Evolutionary conservation across 2,888 invertebrate genomes (phyloP).

Genomic region (Standfussiana lucernea): DNA sequence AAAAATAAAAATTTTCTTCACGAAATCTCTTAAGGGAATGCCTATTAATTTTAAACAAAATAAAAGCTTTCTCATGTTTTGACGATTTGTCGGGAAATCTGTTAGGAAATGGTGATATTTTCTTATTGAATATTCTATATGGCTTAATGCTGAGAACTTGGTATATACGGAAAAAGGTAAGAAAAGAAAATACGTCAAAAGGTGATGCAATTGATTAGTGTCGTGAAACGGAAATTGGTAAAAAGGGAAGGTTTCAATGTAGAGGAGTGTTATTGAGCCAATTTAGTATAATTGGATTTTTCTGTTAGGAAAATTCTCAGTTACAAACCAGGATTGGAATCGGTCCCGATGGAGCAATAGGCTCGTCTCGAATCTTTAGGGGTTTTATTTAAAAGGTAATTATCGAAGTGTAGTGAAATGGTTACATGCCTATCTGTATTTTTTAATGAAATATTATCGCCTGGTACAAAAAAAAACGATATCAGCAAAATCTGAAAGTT

Average conservation of each 20-base stretch:
- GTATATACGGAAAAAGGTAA: slow-evolving; percentile 2
- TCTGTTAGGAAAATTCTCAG: slow-evolving; percentile 36
- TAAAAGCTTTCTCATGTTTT: slow-evolving; percentile 65
- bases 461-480: not conserved
- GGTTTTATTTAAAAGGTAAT: slow-evolving; percentile 23
- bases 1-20: slow-evolving; percentile 11
- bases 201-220: slow-evolving; percentile 42
- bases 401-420: not conserved
- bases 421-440: not conserved
- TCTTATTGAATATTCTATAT: slow-evolving; percentile 60
- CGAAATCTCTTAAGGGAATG: slow-evolving; percentile 40
- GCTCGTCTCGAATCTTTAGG: not conserved
- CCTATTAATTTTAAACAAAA: slow-evolving; percentile 64
- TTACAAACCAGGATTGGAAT: slow-evolving; percentile 1
- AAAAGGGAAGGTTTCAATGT: slow-evolving; percentile 20
- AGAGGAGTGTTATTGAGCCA: slow-evolving; percentile 40
- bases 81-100: slow-evolving; percentile 51
- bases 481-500: no score
- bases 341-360: slow-evolving; percentile 4
- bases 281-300: slow-evolving; percentile 55
- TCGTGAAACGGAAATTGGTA: slow-evolving; percentile 38
- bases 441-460: not conserved
- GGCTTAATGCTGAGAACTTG: slow-evolving; percentile 30
- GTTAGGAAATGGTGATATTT: slow-evolving; percentile 62
- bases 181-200: slow-evolving; percentile 37